Evolutionary conservation across 2,888 invertebrate species (phyloP), one percentile per base, ranked within the genome.

Genomic region (Meiosimyza decipiens): DNA sequence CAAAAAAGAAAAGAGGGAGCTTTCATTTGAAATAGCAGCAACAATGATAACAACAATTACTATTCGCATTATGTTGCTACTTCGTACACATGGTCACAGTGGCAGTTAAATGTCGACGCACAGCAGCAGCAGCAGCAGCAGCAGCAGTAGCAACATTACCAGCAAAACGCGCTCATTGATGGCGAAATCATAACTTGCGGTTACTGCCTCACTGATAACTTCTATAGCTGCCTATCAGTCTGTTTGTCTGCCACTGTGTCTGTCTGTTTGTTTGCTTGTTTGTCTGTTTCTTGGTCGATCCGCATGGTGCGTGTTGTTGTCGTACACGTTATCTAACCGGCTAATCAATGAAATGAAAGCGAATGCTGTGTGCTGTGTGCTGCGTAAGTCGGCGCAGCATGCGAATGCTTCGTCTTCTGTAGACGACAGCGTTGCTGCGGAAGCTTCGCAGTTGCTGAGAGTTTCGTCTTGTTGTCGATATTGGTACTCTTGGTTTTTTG

Each of bases 401-500:
- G 3, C 40, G 22, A n/a, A 49, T 63, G 54, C 62, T 40, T 47
- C 70, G 55, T 16, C 28, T 50, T 50, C 33, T 59, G 71, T 63
- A 22, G 13, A 28, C 33, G 9, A 66, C 71, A 74, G 60, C 22
- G 50, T 49, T n/a, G 18, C 70, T 40, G 18, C 59, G 16, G 49
- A 63, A 50, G 47, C 71, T 62, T 51, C 16, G 62, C 28, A 18
- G 54, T 67, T 13, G 40, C 50, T 62, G 52, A 16, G 59, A 15
- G 64, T 57, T 62, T 16, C 51, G 16, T 15, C 33, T 11, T 15
- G 18, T 55, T 16, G 55, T 49, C 16, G 47, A 13, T 69, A 33
- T 16, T 49, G 71, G 72, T 77, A 75, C 75, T 70, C 60, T 57
- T 64, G 15, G 11, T 22, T 73, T 54, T 66, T 22, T 40, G 3